phyloP scores from a whole-genome alignment of 2,113 vertebrate species.

The Meriones unguiculatus region DNA sequence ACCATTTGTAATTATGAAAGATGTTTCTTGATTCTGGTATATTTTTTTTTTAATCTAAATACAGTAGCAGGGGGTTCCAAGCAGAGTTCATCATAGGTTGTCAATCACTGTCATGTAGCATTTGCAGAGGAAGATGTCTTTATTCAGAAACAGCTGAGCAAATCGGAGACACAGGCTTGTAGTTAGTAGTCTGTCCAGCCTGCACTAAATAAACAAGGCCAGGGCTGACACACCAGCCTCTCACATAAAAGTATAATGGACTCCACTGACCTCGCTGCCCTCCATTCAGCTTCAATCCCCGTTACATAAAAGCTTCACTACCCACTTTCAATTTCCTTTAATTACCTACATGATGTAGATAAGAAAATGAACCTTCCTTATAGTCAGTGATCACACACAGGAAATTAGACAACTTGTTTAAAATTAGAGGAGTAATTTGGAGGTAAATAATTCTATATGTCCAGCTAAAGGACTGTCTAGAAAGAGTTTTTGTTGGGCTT shows the following conservation, averaged over 20 bases:
- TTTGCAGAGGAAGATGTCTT: slow-evolving; percentile 91
- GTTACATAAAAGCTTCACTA: slow-evolving; percentile 92
- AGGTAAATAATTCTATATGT: slow-evolving; percentile 84
- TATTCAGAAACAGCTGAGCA: slow-evolving; percentile 92
- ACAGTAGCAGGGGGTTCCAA: slow-evolving; percentile 91
- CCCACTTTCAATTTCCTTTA: slow-evolving; percentile 95
- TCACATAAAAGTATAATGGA: slow-evolving; percentile 92
- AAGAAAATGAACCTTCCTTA: slow-evolving; percentile 93
- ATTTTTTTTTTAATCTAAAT: slow-evolving; percentile 90
- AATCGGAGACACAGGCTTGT: slow-evolving; percentile 93
- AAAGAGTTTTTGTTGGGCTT: slow-evolving; percentile 59
- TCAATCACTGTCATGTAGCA: slow-evolving; percentile 93
- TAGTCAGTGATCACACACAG: slow-evolving; percentile 90
- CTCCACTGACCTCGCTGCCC: slow-evolving; percentile 89
- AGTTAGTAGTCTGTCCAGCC: slow-evolving; percentile 91
- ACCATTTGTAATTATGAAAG: slow-evolving; percentile 90
- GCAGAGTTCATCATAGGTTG: slow-evolving; percentile 90
- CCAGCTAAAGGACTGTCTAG: slow-evolving; percentile 74
- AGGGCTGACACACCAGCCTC: slow-evolving; percentile 88
- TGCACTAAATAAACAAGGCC: slow-evolving; percentile 92
- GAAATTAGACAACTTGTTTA: slow-evolving; percentile 91
- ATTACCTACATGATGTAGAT: slow-evolving; percentile 93
- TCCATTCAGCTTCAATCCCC: slow-evolving; percentile 91
- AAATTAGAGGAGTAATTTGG: slow-evolving; percentile 87
- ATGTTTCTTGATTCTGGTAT: slow-evolving; percentile 90